phyloP scores from a whole-genome alignment of 2,888 invertebrate species.

The Amphipyra tragopoginis region DNA sequence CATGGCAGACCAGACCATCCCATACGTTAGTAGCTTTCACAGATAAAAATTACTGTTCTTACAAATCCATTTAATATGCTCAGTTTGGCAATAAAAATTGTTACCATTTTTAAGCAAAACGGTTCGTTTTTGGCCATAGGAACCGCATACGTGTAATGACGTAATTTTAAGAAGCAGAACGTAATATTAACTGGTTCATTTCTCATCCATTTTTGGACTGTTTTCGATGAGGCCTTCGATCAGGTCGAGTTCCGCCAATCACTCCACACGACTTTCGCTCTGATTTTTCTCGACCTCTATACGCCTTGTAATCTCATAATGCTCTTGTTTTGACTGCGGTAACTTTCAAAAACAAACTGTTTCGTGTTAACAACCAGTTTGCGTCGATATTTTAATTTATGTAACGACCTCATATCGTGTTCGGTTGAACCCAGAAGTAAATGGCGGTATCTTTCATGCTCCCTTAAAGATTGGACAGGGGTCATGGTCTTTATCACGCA shows the following conservation, averaged over 20 bases:
- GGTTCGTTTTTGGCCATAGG: too few relatives aligned
- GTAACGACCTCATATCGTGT: slow-evolving; percentile 53
- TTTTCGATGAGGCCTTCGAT: slow-evolving; percentile 77
- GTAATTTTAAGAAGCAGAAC: slow-evolving; percentile 55
- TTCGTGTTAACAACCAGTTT: slow-evolving; percentile 66
- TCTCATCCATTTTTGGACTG: slow-evolving; percentile 84
- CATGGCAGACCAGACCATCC: too few relatives aligned
- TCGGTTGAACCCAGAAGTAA: slow-evolving; percentile 56
- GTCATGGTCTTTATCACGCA: slow-evolving; percentile 5
- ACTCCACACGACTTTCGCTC: slow-evolving; percentile 81
- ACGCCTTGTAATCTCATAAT: slow-evolving; percentile 65
- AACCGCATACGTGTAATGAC: slow-evolving; percentile 45
- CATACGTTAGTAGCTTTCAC: too few relatives aligned
- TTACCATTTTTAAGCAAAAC: too few relatives aligned
- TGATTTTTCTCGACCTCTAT: slow-evolving; percentile 82
- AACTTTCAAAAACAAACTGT: slow-evolving; percentile 74
- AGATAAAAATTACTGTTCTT: too few relatives aligned
- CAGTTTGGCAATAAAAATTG: background rate
- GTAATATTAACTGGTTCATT: slow-evolving; percentile 56
- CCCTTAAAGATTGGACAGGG: slow-evolving; percentile 30
- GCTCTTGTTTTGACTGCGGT: slow-evolving; percentile 70
- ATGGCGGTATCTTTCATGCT: slow-evolving; percentile 40
- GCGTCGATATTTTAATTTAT: slow-evolving; percentile 67
- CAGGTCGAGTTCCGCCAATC: slow-evolving; percentile 81
- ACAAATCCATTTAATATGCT: too few relatives aligned